phyloP scores from a whole-genome alignment of 1,140 invertebrate genomes.

The Agrilus planipennis region DNA sequence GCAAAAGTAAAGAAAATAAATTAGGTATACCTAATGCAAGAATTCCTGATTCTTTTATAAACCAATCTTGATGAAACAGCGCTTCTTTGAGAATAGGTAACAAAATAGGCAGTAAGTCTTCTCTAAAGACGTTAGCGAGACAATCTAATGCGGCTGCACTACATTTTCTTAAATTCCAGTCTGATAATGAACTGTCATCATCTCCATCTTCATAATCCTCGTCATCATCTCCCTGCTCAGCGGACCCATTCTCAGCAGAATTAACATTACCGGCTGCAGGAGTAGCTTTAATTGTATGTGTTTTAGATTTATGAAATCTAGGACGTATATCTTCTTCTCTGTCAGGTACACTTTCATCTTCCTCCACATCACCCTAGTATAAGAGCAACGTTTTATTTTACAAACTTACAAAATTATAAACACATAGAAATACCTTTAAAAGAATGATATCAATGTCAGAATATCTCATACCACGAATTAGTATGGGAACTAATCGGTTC shows the following conservation, averaged over 20 bases:
- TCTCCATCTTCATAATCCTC: slow-evolving; percentile 76
- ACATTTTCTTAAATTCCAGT: slow-evolving; percentile 98
- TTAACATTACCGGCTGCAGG: slow-evolving; percentile 14
- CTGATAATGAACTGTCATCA: slow-evolving; percentile 84
- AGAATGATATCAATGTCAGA: slow-evolving; percentile 96
- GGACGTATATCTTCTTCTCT: slow-evolving; percentile 95
- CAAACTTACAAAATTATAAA: too few species aligned
- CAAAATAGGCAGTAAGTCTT: slow-evolving; percentile 86
- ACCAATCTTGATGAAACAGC: slow-evolving; percentile 91
- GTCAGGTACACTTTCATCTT: slow-evolving; percentile 95
- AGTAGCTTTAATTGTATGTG: slow-evolving; percentile 46
- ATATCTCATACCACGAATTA: slow-evolving; percentile 96
- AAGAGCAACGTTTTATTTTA: slow-evolving; percentile 2
- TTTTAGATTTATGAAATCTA: slow-evolving; percentile 87
- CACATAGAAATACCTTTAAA: slow-evolving; percentile 73
- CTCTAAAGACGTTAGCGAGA: slow-evolving; percentile 92
- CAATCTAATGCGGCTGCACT: slow-evolving; percentile 96
- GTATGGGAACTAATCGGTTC: slow-evolving; percentile 72
- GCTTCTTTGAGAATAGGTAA: slow-evolving; percentile 96
- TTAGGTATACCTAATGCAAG: slow-evolving; percentile 56
- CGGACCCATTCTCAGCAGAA: slow-evolving; percentile 39
- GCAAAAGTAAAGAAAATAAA: too few species aligned
- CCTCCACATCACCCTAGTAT: slow-evolving; percentile 56
- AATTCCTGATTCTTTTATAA: slow-evolving; percentile 89
- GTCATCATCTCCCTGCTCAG: slow-evolving; percentile 53